Conservation (phyloP, 2,888 invertebrate species). For the Odontocolon sp. region DNA sequence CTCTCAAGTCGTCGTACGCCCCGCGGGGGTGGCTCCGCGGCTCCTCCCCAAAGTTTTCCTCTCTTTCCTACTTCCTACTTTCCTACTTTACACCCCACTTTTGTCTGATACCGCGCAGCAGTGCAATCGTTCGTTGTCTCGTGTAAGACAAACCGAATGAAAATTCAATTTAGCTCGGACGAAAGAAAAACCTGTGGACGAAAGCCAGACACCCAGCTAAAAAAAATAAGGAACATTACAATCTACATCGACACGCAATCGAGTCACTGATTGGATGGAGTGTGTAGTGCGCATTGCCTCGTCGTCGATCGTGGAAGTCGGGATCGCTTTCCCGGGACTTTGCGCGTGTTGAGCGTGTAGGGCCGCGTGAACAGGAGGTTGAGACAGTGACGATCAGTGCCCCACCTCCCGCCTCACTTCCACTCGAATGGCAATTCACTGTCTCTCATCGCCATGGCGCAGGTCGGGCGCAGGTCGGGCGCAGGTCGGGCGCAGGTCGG, state of each 20-base stretch:
- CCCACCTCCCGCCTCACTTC: too few relatives aligned
- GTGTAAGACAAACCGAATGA: slow-evolving; percentile 55
- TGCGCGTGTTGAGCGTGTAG: too few relatives aligned
- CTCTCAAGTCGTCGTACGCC: slow-evolving; percentile 61
- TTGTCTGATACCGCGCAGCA: neutral
- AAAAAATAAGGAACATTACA: too few relatives aligned
- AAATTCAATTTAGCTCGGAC: slow-evolving; percentile 64
- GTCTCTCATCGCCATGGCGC: neutral
- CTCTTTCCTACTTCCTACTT: neutral
- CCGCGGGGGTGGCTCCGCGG: slow-evolving; percentile 8
- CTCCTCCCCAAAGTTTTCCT: slow-evolving; percentile 39
- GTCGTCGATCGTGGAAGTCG: neutral
- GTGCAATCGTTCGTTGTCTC: slow-evolving; percentile 1
- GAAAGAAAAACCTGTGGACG: slow-evolving; percentile 39
- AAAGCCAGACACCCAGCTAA: slow-evolving; percentile 5
- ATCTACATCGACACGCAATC: slow-evolving; percentile 1
- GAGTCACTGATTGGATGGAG: slow-evolving; percentile 2
- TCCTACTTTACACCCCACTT: neutral
- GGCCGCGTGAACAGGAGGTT: too few relatives aligned
- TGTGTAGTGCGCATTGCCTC: neutral
- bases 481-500: neutral
- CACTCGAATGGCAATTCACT: too few relatives aligned
- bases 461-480: neutral
- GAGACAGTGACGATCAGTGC: too few relatives aligned
- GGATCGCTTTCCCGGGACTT: neutral